Evolutionary conservation across 2,888 invertebrate species (phyloP).

Genomic region (Alentia gelatinosa): DNA sequence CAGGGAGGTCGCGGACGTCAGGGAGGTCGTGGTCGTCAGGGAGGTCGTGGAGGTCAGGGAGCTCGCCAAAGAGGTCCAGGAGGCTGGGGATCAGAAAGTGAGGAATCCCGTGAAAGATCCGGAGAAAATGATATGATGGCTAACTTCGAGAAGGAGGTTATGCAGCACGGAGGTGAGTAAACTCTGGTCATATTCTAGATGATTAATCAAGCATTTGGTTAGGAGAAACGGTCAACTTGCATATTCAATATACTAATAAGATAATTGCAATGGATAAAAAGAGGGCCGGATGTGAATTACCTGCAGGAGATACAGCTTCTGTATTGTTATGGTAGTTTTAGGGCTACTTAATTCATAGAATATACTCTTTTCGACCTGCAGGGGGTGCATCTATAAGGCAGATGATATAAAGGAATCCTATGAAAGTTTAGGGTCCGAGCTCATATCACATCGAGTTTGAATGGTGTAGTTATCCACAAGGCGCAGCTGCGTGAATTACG

Average conservation of each 20-base stretch:
- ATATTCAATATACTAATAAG: background rate
- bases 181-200: background rate
- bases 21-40: conserved; percentile 2
- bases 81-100: background rate
- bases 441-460: too few relatives aligned
- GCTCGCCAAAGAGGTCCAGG: background rate
- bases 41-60: background rate
- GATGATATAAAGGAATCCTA: too few relatives aligned
- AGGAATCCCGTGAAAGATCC: background rate
- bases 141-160: background rate
- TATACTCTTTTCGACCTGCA: too few relatives aligned
- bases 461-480: too few relatives aligned
- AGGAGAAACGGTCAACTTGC: background rate
- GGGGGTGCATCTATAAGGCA: too few relatives aligned
- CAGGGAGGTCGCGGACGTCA: background rate
- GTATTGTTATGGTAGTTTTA: too few relatives aligned
- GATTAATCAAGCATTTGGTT: background rate
- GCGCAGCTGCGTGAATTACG: too few relatives aligned
- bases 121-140: background rate
- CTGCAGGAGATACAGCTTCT: too few relatives aligned
- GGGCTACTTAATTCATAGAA: too few relatives aligned
- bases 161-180: conserved; percentile 15
- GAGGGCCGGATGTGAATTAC: background rate
- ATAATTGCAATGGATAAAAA: background rate
- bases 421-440: too few relatives aligned